Evolutionary conservation across 2,888 invertebrate species (phyloP).

Genomic region (Pediacus dermestoides): DNA sequence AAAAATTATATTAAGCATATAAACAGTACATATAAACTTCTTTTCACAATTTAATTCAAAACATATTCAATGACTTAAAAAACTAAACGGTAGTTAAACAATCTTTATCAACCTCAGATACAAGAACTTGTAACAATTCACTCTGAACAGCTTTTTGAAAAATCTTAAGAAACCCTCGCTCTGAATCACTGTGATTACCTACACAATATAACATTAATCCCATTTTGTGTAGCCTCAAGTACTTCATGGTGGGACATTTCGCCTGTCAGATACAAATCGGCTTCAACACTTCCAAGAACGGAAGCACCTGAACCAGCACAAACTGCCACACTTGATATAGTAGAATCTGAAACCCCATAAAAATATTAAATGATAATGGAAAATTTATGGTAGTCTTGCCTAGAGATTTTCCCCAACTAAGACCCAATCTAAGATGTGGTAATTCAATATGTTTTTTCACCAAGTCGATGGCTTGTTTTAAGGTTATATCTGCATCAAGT

Average conservation of each 20-base stretch:
- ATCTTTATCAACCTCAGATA: constrained; percentile 73
- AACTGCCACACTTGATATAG: constrained; percentile 65
- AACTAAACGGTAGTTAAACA: constrained; percentile 69
- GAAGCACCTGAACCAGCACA: constrained; percentile 89
- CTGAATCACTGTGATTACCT: constrained; percentile 95
- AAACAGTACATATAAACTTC: too few species aligned
- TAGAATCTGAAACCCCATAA: constrained; percentile 53
- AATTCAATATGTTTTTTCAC: constrained; percentile 70
- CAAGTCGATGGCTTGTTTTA: constrained; percentile 60
- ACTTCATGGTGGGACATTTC: constrained; percentile 97
- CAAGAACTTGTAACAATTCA: constrained; percentile 53
- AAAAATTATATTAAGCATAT: too few species aligned
- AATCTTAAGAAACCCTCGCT: constrained; percentile 75
- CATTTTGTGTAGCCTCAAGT: constrained; percentile 77
- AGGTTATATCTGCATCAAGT: constrained; percentile 52
- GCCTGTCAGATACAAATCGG: constrained; percentile 82
- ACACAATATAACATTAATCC: constrained; percentile 77
- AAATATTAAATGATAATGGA: too few species aligned
- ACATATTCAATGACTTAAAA: too few species aligned
- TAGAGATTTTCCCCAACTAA: too few species aligned
- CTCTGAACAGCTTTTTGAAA: constrained; percentile 52
- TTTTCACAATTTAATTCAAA: too few species aligned
- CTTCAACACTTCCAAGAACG: constrained; percentile 65
- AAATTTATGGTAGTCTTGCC: too few species aligned
- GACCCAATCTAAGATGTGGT: constrained; percentile 68